Base-by-base conservation (phyloP, 2,113 vertebrate species). In the Stegostoma tigrinum region DNA sequence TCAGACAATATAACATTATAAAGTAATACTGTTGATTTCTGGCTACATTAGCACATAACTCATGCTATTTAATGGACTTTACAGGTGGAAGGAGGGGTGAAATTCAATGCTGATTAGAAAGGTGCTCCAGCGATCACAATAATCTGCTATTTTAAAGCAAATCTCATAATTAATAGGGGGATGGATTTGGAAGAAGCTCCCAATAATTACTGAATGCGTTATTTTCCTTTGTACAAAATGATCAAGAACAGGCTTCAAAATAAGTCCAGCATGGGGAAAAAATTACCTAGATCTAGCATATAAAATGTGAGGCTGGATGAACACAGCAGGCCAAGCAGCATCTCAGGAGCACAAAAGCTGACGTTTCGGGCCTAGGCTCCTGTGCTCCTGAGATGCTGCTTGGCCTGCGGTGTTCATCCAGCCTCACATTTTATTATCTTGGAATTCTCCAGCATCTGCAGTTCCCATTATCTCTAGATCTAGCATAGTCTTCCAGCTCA, bases 81-180 rank as follows among this genome's bases (percentile, higher is more conserved):
- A 19, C n/a, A 30, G 5, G 45, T n/a, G 52, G 55, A 52, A 3
- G 45, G 42, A 91, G 87, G 55, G 87, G 15, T 61, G 52, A 91
- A 91, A 64, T 91, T 91, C 87, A 91, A n/a, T 91, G 64, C 87
- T 6, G 87, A 91, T n/a, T 6, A 91, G 52, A 87, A 87, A 87
- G 23, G 52, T 52, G 45, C 7, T 45, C 80, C 38, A 83, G 80
- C 21, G 42, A 83, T 87, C 21, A 87, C 48, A 52, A 85, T 89
- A 30, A 89, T 89, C 30, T 55, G 72, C 8, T 61, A 34, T 38
- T 34, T n/a, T 5, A 61, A 34, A 91, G 34, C 8, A 34, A 30
- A 34, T 15, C 52, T n/a, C 17, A 91, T 1, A 19, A n/a, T 6
- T 55, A 55, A 17, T 17, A 48, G 55, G 48, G 15, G 55, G 14